Evolutionary conservation across 2,888 invertebrate genomes (phyloP).

Genomic region (Ephialtes manifestator): DNA sequence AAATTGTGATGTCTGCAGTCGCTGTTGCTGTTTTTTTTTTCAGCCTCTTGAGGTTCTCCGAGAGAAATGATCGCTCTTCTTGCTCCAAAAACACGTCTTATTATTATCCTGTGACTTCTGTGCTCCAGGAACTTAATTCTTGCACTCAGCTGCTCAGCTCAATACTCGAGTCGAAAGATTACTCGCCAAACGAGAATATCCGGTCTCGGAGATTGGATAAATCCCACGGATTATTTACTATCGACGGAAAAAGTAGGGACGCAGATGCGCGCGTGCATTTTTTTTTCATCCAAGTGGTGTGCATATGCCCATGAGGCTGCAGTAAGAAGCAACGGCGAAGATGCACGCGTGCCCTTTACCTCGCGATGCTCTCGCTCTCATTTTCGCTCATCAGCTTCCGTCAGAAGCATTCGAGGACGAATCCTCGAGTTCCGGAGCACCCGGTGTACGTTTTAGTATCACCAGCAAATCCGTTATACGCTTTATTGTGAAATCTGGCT

Average conservation of each 20-base stretch:
- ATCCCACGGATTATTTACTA: conserved; percentile 3
- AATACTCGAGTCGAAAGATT: neutral
- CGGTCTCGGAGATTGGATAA: neutral
- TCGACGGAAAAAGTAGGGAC: conserved; percentile 31
- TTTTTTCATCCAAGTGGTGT: conserved; percentile 24
- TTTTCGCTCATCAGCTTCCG: conserved; percentile 85
- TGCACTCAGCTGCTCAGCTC: neutral
- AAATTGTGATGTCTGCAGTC: neutral
- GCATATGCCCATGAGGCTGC: conserved; percentile 6
- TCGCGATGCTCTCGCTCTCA: conserved; percentile 1
- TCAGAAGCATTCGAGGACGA: conserved; percentile 85
- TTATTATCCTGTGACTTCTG: conserved; percentile 2
- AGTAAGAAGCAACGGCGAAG: conserved; percentile 25
- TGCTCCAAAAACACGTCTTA: neutral
- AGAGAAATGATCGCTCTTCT: conserved; percentile 1
- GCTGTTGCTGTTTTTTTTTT: neutral
- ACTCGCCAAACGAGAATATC: conserved; percentile 7
- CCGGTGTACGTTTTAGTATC: conserved; percentile 86
- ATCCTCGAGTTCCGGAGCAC: conserved; percentile 86
- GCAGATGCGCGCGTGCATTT: conserved; percentile 21
- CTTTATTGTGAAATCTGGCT: conserved; percentile 90
- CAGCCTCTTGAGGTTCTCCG: neutral
- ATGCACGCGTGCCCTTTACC: conserved; percentile 30
- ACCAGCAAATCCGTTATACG: conserved; percentile 89
- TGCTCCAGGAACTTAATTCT: conserved; percentile 14